Conservation (phyloP, 2,797 vertebrate species). For the Phrynocephalus guinanensis region DNA sequence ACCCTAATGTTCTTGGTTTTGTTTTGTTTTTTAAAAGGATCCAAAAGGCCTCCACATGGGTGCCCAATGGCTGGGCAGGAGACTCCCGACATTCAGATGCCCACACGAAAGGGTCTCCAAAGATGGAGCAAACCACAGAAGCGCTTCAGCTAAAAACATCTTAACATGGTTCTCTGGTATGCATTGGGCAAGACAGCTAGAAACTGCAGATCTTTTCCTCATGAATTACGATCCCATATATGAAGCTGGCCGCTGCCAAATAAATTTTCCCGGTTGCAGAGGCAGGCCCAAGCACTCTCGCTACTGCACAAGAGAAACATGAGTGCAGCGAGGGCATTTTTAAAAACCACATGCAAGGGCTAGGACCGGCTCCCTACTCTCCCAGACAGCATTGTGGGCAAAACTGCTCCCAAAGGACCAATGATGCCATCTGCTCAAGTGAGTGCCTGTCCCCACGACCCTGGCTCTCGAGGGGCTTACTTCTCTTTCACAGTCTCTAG, state of each 20-base stretch:
- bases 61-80: not conserved
- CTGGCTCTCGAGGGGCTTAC: conserved; percentile 78
- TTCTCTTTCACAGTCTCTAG: conserved; percentile 98
- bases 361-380: no score
- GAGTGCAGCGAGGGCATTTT: no score
- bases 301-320: no score
- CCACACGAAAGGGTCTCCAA: not conserved
- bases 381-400: no score
- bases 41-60: no score
- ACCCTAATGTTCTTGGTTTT: no score
- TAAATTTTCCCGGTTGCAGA: not conserved
- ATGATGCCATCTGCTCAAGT: no score
- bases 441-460: not conserved
- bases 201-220: not conserved
- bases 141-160: not conserved
- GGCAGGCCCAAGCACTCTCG: not conserved
- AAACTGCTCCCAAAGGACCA: no score
- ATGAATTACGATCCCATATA: not conserved
- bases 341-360: no score
- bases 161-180: not conserved
- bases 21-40: no score
- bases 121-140: not conserved
- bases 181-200: not conserved
- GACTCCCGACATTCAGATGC: not conserved
- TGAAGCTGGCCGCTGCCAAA: no score